Conservation (phyloP, 1,140 invertebrate genomes). For the Hestina assimilis region DNA sequence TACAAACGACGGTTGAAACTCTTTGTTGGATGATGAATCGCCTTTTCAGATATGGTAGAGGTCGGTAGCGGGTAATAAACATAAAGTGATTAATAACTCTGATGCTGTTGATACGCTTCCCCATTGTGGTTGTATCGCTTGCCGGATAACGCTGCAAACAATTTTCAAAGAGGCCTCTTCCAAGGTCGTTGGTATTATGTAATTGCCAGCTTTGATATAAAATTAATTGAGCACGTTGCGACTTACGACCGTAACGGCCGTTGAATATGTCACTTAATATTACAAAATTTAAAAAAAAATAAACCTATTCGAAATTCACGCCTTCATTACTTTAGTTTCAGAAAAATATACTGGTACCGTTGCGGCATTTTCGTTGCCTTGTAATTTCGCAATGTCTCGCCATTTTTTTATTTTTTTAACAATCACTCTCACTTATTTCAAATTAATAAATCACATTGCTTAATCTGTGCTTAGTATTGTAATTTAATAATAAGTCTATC, state of each 20-base stretch:
- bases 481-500: not conserved
- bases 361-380: not conserved
- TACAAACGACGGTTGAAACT: constrained; percentile 13
- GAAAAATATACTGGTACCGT: not conserved
- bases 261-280: constrained; percentile 31
- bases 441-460: no score
- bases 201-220: constrained; percentile 52
- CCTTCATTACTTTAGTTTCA: not conserved
- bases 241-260: constrained; percentile 37
- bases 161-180: constrained; percentile 37
- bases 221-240: constrained; percentile 51
- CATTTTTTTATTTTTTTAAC: no score
- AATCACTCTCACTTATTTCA: no score
- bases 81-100: constrained; percentile 40
- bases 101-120: constrained; percentile 29
- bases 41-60: constrained; percentile 31
- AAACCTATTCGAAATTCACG: not conserved
- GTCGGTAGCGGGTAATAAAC: constrained; percentile 34
- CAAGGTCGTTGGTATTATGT: constrained; percentile 49
- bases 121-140: constrained; percentile 40
- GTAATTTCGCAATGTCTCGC: no score
- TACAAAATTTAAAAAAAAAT: constrained; percentile 28
- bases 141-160: constrained; percentile 33
- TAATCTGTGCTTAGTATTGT: not conserved
- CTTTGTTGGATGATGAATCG: constrained; percentile 38